A percentile compares a stretch with the other conserved stretches of the same genome.
These are phyloP conservation scores for Hedya salicella DNA, from an alignment of 2,888 invertebrate species.

Conservation along the genomic window DNA sequence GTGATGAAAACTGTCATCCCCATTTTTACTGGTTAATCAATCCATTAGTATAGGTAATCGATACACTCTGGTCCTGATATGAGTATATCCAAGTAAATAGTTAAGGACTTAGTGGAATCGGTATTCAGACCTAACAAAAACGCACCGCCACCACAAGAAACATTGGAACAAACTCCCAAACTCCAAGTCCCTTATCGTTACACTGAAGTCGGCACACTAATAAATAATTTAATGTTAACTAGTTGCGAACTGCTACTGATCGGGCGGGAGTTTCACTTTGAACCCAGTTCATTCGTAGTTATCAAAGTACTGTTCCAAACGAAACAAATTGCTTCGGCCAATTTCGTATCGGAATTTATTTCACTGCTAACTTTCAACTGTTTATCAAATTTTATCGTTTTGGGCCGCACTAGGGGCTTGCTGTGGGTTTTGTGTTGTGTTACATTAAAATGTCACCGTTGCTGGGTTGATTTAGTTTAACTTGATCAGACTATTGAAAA, in stretches of 20 bases:
- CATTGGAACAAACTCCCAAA: conserved; percentile 1
- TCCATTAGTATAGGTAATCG: too few species aligned
- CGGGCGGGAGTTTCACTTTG: conserved; percentile 32
- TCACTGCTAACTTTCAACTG: conserved; percentile 22
- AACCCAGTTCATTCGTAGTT: conserved; percentile 30
- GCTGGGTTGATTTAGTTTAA: background rate
- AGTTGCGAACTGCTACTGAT: conserved; percentile 20
- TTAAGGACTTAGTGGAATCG: background rate
- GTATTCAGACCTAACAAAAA: background rate
- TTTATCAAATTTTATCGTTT: conserved; percentile 34
- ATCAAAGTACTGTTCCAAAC: conserved; percentile 29
- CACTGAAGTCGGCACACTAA: conserved; percentile 21
- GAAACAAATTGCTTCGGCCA: conserved; percentile 29
- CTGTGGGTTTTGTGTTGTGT: background rate
- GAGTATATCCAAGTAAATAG: too few species aligned
- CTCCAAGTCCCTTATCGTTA: conserved; percentile 12
- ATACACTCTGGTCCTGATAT: too few species aligned
- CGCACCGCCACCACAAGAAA: background rate
- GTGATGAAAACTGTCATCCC: too few species aligned
- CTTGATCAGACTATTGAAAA: too few species aligned
- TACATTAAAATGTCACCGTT: background rate
- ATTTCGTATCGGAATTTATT: conserved; percentile 34
- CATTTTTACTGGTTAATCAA: too few species aligned
- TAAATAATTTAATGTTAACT: conserved; percentile 38
- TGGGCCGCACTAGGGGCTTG: background rate